These are phyloP conservation scores for Bombyx huttoni DNA, from an alignment of 2,888 invertebrate species.

Conservation along the genomic window DNA sequence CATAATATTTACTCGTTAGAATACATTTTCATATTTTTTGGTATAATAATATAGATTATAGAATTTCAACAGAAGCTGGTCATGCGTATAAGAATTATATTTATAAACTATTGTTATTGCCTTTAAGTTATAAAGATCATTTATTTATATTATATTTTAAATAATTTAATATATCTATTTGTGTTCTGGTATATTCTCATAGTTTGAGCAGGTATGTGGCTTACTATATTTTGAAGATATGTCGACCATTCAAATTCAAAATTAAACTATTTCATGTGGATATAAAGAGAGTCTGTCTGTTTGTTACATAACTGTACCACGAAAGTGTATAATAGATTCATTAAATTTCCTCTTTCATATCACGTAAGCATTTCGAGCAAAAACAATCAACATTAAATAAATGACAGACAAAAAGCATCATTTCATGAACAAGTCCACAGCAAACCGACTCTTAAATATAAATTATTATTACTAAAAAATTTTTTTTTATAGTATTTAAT, in stretches of 20 bases:
- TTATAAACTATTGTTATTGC: neutral
- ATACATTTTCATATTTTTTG: neutral
- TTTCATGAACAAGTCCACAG: neutral
- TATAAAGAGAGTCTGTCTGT: too few relatives aligned
- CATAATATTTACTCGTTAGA: neutral
- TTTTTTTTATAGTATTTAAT: constrained; percentile 10
- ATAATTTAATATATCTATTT: too few relatives aligned
- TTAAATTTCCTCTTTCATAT: neutral
- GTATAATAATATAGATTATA: neutral
- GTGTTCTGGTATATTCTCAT: too few relatives aligned
- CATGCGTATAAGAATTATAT: neutral
- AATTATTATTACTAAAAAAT: constrained; percentile 4
- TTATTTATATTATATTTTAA: neutral
- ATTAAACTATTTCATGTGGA: too few relatives aligned
- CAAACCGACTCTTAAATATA: neutral
- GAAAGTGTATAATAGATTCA: too few relatives aligned
- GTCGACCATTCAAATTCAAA: too few relatives aligned
- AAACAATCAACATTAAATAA: neutral
- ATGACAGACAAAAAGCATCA: neutral
- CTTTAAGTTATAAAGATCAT: neutral
- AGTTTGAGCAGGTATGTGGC: too few relatives aligned
- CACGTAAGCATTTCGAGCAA: neutral
- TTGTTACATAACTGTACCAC: too few relatives aligned
- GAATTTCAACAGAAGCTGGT: neutral
- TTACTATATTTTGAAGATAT: too few relatives aligned